Conservation (phyloP, 2,888 invertebrate genomes). For the Tipula lateralis region DNA sequence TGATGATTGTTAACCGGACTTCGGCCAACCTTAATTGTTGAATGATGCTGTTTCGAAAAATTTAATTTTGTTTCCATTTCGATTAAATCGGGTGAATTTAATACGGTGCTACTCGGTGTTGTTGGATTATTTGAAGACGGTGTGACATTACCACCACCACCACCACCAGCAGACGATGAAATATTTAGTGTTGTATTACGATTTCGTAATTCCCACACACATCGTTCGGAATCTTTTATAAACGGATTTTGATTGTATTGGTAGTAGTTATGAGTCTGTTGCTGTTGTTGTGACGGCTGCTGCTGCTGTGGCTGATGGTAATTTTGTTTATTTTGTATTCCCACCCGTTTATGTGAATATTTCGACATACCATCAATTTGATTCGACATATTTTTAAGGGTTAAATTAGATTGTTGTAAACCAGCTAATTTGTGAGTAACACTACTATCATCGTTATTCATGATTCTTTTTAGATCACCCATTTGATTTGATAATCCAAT, state of each 20-base stretch:
- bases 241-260: constrained; percentile 35
- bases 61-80: constrained; percentile 36
- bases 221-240: constrained; percentile 33
- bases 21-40: constrained; percentile 41
- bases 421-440: background rate
- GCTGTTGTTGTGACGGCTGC: background rate
- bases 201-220: constrained; percentile 33
- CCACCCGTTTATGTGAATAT: constrained; percentile 9
- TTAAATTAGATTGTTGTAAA: background rate
- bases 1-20: constrained; percentile 40
- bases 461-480: constrained; percentile 28
- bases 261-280: constrained; percentile 12
- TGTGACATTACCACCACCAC: background rate
- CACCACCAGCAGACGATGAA: background rate
- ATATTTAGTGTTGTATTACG: constrained; percentile 3
- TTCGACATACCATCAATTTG: constrained; percentile 28
- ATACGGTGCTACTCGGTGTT: constrained; percentile 41
- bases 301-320: background rate
- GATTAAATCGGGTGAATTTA: constrained; percentile 44
- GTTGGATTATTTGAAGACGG: constrained; percentile 30
- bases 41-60: constrained; percentile 38
- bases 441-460: constrained; percentile 27
- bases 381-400: constrained; percentile 26
- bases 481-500: background rate
- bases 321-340: background rate